phyloP scores from a whole-genome alignment of 1,140 invertebrate genomes.

The Halesus radiatus region DNA sequence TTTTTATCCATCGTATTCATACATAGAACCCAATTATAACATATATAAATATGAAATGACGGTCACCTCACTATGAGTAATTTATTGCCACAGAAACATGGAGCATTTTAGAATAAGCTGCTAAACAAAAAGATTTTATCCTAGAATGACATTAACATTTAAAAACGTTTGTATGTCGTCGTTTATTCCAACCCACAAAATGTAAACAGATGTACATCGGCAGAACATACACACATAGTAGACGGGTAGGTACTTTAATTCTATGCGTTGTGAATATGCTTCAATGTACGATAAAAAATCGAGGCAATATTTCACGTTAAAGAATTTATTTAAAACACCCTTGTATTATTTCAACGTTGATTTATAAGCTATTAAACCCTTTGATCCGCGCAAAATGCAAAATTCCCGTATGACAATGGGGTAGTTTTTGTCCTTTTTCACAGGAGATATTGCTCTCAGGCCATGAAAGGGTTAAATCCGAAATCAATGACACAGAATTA shows the following conservation, averaged over 20 bases:
- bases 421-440: slow-evolving; percentile 38
- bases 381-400: slow-evolving; percentile 54
- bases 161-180: background rate
- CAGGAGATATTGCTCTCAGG: slow-evolving; percentile 41
- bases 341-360: slow-evolving; percentile 57
- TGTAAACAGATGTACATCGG: slow-evolving; percentile 22
- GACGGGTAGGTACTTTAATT: background rate
- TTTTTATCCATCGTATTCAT: no score
- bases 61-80: no score
- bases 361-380: slow-evolving; percentile 58
- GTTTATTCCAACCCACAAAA: slow-evolving; percentile 27
- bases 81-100: no score
- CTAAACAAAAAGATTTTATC: no score
- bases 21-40: no score
- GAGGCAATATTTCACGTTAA: slow-evolving; percentile 33
- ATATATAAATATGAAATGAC: no score
- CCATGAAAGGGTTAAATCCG: slow-evolving; percentile 50
- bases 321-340: slow-evolving; percentile 50
- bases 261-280: background rate
- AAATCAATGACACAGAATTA: slow-evolving; percentile 59
- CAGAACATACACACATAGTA: no score
- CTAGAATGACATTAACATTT: no score
- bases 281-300: slow-evolving; percentile 15
- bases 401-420: slow-evolving; percentile 49
- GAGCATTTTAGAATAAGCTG: no score